These are phyloP conservation scores for Platysternon megacephalum DNA, from an alignment of 2,113 vertebrate species.

Conservation along the genomic window DNA sequence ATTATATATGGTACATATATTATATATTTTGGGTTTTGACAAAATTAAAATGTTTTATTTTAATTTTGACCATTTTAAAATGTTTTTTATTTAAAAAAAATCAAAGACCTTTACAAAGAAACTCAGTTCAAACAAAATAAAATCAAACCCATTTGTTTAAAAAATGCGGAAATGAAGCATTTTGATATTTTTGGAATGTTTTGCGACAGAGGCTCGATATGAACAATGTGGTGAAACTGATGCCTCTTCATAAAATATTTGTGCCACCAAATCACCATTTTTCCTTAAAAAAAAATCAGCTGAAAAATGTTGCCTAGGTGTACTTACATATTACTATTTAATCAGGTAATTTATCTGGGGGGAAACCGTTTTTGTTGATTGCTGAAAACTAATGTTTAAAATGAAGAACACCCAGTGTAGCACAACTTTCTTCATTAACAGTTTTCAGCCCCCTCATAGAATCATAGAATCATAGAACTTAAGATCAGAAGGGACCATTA, in stretches of 20 bases:
- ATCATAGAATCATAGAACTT: too few relatives aligned
- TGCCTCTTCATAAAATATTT: neutral
- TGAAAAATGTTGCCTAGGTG: neutral
- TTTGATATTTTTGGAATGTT: neutral
- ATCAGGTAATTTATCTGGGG: slow-evolving; percentile 61
- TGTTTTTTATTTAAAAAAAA: neutral
- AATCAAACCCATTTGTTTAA: neutral
- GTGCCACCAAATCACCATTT: neutral
- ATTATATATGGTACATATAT: neutral
- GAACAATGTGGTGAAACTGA: neutral
- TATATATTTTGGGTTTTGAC: neutral
- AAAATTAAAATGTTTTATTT: neutral
- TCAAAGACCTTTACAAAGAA: neutral
- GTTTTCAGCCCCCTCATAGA: neutral
- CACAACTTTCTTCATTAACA: neutral
- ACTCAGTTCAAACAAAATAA: neutral
- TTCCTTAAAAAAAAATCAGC: neutral
- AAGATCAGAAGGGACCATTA: too few relatives aligned
- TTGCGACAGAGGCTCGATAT: neutral
- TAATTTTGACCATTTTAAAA: too few relatives aligned
- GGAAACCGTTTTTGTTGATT: slow-evolving; percentile 48
- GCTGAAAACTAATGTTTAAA: slow-evolving; percentile 67
- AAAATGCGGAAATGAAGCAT: neutral
- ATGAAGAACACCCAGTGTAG: slow-evolving; percentile 20
- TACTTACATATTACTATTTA: slow-evolving; percentile 38